A percentile compares a stretch with the other conserved stretches of the same genome.
phyloP scores from a whole-genome alignment of 2,113 vertebrate species.

The Montifringilla adamsi region DNA sequence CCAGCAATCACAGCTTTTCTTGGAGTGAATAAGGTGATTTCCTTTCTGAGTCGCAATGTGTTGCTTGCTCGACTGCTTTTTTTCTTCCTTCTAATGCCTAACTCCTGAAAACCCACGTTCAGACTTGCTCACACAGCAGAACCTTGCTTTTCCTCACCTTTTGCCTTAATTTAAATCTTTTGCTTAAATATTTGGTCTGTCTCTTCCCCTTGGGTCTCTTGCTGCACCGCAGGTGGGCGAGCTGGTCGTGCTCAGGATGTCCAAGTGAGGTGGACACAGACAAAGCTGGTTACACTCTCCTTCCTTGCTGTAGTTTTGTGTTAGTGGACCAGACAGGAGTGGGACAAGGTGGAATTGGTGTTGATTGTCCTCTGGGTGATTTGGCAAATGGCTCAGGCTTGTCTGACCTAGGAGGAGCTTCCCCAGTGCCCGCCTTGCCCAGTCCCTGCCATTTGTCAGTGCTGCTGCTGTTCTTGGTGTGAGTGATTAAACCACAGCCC shows the following conservation, averaged over 20 bases:
- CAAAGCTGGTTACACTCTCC: not conserved
- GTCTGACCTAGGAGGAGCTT: not conserved
- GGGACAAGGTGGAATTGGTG: not conserved
- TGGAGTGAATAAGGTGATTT: constrained; percentile 99
- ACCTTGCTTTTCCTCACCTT: not conserved
- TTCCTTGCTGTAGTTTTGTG: not conserved
- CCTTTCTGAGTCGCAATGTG: constrained; percentile 68
- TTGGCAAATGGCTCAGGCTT: not conserved
- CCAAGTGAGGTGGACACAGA: not conserved
- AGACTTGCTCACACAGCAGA: constrained; percentile 1
- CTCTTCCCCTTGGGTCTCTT: not conserved
- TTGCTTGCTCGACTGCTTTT: constrained; percentile 54
- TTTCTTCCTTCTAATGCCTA: constrained; percentile 20
- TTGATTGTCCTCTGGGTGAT: not conserved
- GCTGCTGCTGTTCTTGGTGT: accelerated
- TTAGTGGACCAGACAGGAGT: not conserved
- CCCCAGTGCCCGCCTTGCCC: not conserved
- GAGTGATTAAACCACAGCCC: accelerated
- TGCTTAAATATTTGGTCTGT: not conserved
- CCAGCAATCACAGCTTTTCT: constrained; percentile 99
- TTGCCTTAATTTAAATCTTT: not conserved
- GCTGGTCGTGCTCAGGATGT: not conserved
- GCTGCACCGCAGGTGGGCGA: not conserved
- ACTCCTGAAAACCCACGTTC: not conserved
- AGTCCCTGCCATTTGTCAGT: not conserved